Conservation (phyloP, 1,140 invertebrate genomes). For the Drosophila setifemur region DNA sequence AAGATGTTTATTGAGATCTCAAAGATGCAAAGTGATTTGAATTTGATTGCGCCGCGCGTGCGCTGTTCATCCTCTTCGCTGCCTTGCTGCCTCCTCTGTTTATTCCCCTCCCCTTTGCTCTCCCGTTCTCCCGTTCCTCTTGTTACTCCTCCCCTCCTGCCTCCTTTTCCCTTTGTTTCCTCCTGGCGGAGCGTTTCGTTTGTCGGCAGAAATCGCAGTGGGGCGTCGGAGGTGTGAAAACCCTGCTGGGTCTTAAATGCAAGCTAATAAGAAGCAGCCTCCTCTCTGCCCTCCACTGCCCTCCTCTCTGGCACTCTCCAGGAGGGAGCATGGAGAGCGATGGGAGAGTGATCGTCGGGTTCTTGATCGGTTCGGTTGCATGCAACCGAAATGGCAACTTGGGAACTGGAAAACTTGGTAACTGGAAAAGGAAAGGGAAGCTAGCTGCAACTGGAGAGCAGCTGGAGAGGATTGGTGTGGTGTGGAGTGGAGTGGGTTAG, state of each 20-base stretch:
- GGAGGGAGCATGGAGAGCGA: background rate
- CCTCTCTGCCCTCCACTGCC: too few relatives aligned
- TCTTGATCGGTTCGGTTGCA: conserved; percentile 57
- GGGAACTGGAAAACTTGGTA: background rate
- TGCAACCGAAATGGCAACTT: conserved; percentile 35
- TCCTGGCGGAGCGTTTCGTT: conserved; percentile 22
- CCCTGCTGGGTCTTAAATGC: conserved; percentile 82
- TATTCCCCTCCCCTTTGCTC: background rate
- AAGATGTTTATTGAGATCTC: conserved; percentile 79
- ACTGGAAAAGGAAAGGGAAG: background rate
- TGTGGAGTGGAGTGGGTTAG: background rate
- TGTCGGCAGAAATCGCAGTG: conserved; percentile 42
- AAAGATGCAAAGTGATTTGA: conserved; percentile 81
- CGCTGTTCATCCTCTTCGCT: conserved; percentile 23
- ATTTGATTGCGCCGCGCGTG: conserved; percentile 77
- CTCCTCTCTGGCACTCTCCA: too few relatives aligned
- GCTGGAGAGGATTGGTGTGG: background rate
- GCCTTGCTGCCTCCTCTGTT: background rate
- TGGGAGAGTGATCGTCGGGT: conserved; percentile 8
- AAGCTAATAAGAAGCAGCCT: conserved; percentile 79
- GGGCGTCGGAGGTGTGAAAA: conserved; percentile 82
- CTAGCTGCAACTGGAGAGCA: too few relatives aligned
- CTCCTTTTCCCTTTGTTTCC: conserved; percentile 24
- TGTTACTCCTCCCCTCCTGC: background rate
- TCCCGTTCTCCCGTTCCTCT: background rate